Conservation (phyloP, 2,797 vertebrate species). For the Phaenicophaeus curvirostris region DNA sequence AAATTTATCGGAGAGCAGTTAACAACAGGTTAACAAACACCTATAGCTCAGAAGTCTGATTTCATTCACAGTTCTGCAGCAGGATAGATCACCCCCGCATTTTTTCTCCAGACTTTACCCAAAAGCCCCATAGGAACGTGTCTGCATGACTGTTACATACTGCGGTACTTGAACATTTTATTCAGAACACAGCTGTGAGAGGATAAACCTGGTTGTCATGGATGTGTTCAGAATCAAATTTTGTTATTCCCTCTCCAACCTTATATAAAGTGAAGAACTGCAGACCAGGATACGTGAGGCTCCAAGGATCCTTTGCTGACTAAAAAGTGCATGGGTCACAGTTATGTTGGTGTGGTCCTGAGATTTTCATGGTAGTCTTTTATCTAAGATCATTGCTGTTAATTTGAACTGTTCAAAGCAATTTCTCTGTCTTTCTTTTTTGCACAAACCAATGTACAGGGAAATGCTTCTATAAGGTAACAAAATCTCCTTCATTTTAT, state of each 20-base stretch:
- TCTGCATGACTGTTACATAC: not conserved
- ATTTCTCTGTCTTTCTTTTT: conserved; percentile 51
- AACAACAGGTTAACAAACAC: not conserved
- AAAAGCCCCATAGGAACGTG: not conserved
- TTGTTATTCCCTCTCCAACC: not conserved
- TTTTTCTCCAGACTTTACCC: not conserved
- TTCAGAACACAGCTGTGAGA: conserved; percentile 3
- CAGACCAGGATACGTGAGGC: not conserved
- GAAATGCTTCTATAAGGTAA: conserved; percentile 15
- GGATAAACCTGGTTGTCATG: conserved; percentile 24
- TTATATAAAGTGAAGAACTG: not conserved
- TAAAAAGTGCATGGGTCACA: not conserved
- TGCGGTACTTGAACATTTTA: conserved; percentile 1
- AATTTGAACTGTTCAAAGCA: conserved; percentile 41
- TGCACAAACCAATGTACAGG: conserved; percentile 16
- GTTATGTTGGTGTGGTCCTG: not conserved
- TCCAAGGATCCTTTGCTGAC: not conserved
- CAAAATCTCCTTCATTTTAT: conserved; percentile 25
- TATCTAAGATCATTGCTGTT: conserved; percentile 47
- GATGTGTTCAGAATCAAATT: not conserved
- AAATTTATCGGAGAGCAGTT: not conserved
- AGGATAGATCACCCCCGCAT: rapidly evolving
- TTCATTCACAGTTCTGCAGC: not conserved
- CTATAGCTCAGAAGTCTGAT: not conserved
- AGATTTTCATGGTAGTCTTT: conserved; percentile 40